Percentiles rank a stretch among this genome's conserved stretches.
phyloP scores from a whole-genome alignment of 2,113 vertebrate species.

The Pseudorasbora parva region DNA sequence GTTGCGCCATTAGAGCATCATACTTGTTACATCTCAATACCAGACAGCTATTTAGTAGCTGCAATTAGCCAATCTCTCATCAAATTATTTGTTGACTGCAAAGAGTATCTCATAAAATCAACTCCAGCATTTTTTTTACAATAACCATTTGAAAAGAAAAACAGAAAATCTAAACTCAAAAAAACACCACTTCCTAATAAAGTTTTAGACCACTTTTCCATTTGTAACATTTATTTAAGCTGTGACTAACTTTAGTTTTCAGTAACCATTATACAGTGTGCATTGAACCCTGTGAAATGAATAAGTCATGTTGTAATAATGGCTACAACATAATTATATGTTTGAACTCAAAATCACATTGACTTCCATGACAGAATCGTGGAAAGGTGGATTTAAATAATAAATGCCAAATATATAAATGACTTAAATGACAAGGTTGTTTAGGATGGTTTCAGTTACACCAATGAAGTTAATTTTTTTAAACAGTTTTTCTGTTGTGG shows the following conservation, averaged over 20 bases:
- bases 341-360: background rate
- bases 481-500: background rate
- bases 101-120: background rate
- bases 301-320: background rate
- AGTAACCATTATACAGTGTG: background rate
- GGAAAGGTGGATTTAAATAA: background rate
- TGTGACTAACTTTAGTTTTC: conserved; percentile 22
- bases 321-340: background rate
- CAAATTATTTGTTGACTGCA: conserved; percentile 20
- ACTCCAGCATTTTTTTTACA: background rate
- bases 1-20: conserved; percentile 29
- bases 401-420: background rate
- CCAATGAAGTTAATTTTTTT: background rate
- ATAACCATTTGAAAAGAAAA: background rate
- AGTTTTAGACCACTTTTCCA: background rate
- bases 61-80: conserved; percentile 16
- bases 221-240: conserved; percentile 1
- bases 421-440: background rate
- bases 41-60: conserved; percentile 6
- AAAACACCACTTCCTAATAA: background rate
- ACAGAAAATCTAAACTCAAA: background rate
- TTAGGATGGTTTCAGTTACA: background rate
- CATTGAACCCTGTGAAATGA: conserved; percentile 10
- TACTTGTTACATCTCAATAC: conserved; percentile 17
- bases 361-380: background rate